Conservation (phyloP, 1,140 invertebrate species). For the Brachionus plicatilis region DNA sequence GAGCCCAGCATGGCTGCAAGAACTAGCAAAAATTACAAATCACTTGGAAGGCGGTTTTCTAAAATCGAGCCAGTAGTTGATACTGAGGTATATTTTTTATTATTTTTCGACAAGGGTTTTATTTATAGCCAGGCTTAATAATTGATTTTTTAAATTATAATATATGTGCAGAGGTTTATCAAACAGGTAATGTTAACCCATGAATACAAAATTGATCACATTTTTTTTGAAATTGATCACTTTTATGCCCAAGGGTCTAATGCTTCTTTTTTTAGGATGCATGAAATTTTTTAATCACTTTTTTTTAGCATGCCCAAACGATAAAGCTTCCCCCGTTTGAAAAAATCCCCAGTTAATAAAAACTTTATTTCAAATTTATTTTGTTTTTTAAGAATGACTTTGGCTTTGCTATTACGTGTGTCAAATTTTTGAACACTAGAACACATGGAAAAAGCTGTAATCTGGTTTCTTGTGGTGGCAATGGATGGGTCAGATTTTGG, state of each 20-base stretch:
- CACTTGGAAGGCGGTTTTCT: neutral
- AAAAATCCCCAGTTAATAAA: neutral
- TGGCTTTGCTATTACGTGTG: constrained; percentile 48
- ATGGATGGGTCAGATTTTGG: constrained; percentile 55
- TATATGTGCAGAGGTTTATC: constrained; percentile 1
- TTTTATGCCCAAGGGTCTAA: neutral
- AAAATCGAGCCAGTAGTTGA: neutral
- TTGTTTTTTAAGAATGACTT: constrained; percentile 45
- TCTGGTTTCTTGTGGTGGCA: constrained; percentile 53
- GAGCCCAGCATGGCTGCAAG: neutral
- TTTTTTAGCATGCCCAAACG: constrained; percentile 6
- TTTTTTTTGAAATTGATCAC: neutral
- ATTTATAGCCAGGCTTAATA: neutral
- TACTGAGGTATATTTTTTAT: constrained; percentile 13
- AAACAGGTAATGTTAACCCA: neutral
- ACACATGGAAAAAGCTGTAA: constrained; percentile 50
- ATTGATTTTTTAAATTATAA: neutral
- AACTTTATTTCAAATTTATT: neutral
- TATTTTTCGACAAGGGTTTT: neutral
- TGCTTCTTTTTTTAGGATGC: neutral
- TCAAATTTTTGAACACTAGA: constrained; percentile 49
- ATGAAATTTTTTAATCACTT: neutral
- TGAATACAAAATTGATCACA: neutral
- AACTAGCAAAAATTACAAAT: neutral
- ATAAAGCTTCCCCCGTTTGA: neutral